These are phyloP conservation scores for Eupithecia tripunctaria DNA, from an alignment of 2,888 invertebrate genomes.

Conservation along the genomic window DNA sequence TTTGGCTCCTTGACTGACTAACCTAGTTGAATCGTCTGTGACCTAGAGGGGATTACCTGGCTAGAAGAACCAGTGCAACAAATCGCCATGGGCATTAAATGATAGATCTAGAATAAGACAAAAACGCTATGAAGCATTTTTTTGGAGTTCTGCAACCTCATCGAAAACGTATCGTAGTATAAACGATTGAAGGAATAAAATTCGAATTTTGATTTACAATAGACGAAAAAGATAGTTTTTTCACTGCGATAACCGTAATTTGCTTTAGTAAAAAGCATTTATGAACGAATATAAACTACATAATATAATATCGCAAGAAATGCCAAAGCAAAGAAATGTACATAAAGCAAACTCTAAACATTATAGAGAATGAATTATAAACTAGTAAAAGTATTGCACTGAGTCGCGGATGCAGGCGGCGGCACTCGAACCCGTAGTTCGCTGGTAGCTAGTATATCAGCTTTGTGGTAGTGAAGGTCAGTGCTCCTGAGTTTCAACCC, in stretches of 20 bases:
- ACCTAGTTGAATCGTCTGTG: conserved; percentile 19
- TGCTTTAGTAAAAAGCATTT: background rate
- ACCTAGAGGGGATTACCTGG: conserved; percentile 25
- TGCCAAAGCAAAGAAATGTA: background rate
- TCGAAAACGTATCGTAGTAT: background rate
- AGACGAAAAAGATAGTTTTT: background rate
- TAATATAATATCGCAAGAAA: background rate
- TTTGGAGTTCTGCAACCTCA: background rate
- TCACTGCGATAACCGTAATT: background rate
- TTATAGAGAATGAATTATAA: conserved; percentile 34
- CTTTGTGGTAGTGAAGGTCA: conserved; percentile 71
- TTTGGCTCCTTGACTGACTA: conserved; percentile 3
- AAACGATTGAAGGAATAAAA: background rate
- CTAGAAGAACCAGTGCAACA: conserved; percentile 11
- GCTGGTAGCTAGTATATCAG: conserved; percentile 48
- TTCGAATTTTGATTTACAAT: background rate
- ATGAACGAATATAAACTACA: background rate
- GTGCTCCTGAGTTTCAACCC: conserved; percentile 79
- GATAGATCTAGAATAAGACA: background rate
- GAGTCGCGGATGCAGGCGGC: conserved; percentile 62
- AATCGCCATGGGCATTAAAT: background rate
- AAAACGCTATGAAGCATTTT: background rate
- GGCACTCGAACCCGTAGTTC: conserved; percentile 56
- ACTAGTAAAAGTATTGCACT: conserved; percentile 60
- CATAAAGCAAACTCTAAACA: background rate